Conservation (phyloP, 2,888 invertebrate species). For the Notocelia uddmanniana region DNA sequence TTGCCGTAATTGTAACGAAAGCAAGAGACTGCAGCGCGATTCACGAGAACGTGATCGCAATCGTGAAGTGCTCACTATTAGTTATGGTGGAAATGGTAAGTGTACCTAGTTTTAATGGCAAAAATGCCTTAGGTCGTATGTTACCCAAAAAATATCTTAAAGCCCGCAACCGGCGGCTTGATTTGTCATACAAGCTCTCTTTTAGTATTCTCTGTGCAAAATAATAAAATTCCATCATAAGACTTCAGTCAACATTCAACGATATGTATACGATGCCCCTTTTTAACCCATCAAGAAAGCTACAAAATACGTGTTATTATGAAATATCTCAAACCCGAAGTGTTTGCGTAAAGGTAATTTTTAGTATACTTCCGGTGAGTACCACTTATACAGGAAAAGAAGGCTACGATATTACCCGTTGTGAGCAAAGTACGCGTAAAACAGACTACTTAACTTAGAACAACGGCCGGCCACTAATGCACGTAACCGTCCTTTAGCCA, state of each 20-base stretch:
- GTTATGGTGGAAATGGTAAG: conserved; percentile 20
- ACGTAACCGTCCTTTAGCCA: conserved; percentile 32
- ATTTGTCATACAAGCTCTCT: neutral
- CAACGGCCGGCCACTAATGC: conserved; percentile 42
- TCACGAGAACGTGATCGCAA: conserved; percentile 61
- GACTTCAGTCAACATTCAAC: neutral
- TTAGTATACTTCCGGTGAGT: conserved; percentile 18
- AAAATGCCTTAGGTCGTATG: neutral
- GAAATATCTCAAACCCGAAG: conserved; percentile 12
- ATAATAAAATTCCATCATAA: neutral
- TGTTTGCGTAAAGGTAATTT: conserved; percentile 3
- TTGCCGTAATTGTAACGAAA: conserved; percentile 65
- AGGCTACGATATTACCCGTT: conserved; percentile 9
- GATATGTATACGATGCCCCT: neutral
- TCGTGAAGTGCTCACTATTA: conserved; percentile 43
- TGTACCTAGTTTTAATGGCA: neutral
- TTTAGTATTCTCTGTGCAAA: neutral
- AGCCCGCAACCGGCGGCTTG: neutral
- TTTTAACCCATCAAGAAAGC: neutral
- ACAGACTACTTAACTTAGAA: conserved; percentile 39
- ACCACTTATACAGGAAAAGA: conserved; percentile 8
- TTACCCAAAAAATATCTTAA: neutral
- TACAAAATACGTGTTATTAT: too few species aligned
- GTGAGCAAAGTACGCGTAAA: conserved; percentile 25
- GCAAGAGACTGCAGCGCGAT: conserved; percentile 56